A percentile compares a stretch with the other conserved stretches of the same genome.
Evolutionary conservation across 2,888 invertebrate genomes (phyloP).

Genomic region (Cyaniris semiargus): DNA sequence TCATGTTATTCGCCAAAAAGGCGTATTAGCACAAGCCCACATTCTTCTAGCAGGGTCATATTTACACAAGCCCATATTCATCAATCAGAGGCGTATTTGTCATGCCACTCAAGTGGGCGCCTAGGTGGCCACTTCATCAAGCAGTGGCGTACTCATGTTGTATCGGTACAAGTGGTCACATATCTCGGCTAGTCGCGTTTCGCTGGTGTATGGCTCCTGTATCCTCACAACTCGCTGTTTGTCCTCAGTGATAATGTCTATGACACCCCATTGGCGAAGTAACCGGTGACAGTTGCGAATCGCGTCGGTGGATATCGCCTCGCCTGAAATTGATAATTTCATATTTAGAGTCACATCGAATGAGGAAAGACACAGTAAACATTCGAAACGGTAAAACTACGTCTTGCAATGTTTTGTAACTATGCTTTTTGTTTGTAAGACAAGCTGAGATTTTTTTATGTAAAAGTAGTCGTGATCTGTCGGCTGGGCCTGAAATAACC

Average conservation of each 20-base stretch:
- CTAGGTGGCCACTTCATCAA: slow-evolving; percentile 37
- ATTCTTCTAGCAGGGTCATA: too few relatives aligned
- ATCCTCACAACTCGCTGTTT: slow-evolving; percentile 55
- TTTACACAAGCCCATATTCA: not conserved
- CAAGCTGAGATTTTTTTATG: too few relatives aligned
- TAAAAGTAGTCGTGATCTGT: too few relatives aligned
- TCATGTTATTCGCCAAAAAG: too few relatives aligned
- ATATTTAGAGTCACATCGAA: not conserved
- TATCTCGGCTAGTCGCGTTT: slow-evolving; percentile 47
- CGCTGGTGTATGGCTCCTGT: slow-evolving; percentile 53
- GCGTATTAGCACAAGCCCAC: too few relatives aligned
- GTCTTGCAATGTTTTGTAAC: too few relatives aligned
- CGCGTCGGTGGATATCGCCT: slow-evolving; percentile 92
- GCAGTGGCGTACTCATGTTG: slow-evolving; percentile 58
- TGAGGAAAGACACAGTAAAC: too few relatives aligned
- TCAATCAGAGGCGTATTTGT: not conserved
- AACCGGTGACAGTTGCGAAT: slow-evolving; percentile 91
- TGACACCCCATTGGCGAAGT: slow-evolving; percentile 89
- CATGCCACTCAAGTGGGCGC: not conserved
- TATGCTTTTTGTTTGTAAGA: too few relatives aligned
- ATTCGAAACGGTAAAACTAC: too few relatives aligned
- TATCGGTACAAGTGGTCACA: slow-evolving; percentile 61
- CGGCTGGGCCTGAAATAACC: too few relatives aligned
- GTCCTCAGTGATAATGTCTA: slow-evolving; percentile 78
- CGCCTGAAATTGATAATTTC: slow-evolving; percentile 80